Evolutionary conservation across 2,888 invertebrate genomes (phyloP).

Genomic region (Eilema sororculum): DNA sequence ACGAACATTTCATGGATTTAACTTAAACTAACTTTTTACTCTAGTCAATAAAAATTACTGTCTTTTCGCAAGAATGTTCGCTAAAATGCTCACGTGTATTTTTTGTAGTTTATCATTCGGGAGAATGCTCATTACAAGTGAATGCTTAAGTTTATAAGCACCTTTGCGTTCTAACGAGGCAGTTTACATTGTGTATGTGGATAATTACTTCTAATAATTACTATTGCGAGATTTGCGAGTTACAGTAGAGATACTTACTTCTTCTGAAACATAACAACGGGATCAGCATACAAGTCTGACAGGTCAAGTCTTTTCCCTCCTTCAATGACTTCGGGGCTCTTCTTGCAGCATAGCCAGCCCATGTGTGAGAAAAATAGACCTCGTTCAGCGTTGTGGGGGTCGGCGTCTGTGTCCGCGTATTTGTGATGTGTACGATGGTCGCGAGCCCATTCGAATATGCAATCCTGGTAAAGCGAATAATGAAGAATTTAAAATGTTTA

Average conservation of each 20-base stretch:
- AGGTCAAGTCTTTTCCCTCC: slow-evolving; percentile 94
- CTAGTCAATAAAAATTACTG: too few species aligned
- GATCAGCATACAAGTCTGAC: slow-evolving; percentile 93
- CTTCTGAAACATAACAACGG: slow-evolving; percentile 94
- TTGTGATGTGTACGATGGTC: slow-evolving; percentile 95
- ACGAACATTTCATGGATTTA: too few species aligned
- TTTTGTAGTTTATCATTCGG: too few species aligned
- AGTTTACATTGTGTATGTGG: not conserved
- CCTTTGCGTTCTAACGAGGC: not conserved
- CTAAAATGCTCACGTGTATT: too few species aligned
- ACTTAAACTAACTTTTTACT: too few species aligned
- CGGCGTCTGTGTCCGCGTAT: slow-evolving; percentile 95
- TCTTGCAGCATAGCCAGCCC: slow-evolving; percentile 96
- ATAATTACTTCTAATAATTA: not conserved
- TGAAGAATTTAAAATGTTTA: not conserved
- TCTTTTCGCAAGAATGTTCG: too few species aligned
- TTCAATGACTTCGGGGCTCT: slow-evolving; percentile 94
- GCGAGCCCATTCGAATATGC: slow-evolving; percentile 90
- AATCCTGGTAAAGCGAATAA: slow-evolving; percentile 76
- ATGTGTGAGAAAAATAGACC: slow-evolving; percentile 98
- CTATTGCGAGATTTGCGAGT: too few species aligned
- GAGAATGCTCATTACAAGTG: too few species aligned
- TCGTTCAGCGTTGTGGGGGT: slow-evolving; percentile 95
- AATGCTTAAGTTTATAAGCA: too few species aligned
- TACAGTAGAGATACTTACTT: slow-evolving; percentile 85